Evolutionary conservation across 2,888 invertebrate species (phyloP).

Genomic region (Herminia tarsipennalis): DNA sequence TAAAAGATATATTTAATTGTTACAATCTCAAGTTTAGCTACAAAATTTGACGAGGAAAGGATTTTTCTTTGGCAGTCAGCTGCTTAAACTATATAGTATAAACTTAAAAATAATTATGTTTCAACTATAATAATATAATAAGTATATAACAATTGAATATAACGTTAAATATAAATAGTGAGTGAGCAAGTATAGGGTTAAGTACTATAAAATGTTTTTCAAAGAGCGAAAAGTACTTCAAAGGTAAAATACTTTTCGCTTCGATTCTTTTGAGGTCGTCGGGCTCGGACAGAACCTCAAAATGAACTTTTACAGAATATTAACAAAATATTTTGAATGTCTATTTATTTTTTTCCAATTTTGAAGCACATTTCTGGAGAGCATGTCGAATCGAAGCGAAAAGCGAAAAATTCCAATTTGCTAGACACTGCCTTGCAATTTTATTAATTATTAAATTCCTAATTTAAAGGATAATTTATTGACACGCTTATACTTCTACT

Average conservation of each 20-base stretch:
- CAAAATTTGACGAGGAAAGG: not conserved
- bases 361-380: slow-evolving; percentile 24
- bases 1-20: slow-evolving; percentile 18
- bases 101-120: not conserved
- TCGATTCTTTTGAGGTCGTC: slow-evolving; percentile 53
- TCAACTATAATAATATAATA: no score
- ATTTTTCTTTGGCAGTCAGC: slow-evolving; percentile 6
- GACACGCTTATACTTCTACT: slow-evolving; percentile 56
- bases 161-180: slow-evolving; percentile 20
- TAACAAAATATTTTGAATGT: no score
- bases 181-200: slow-evolving; percentile 14
- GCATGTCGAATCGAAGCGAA: slow-evolving; percentile 45
- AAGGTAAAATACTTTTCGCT: slow-evolving; percentile 35
- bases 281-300: slow-evolving; percentile 60
- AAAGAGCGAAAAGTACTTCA: slow-evolving; percentile 20
- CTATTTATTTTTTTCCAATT: slow-evolving; percentile 3
- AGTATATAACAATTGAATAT: slow-evolving; percentile 24
- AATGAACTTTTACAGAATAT: slow-evolving; percentile 33
- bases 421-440: slow-evolving; percentile 37
- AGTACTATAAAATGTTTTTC: not conserved
- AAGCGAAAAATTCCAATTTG: slow-evolving; percentile 37
- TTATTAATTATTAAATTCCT: slow-evolving; percentile 44
- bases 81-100: slow-evolving; percentile 14
- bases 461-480: slow-evolving; percentile 45
- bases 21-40: slow-evolving; percentile 5